Evolutionary conservation across 2,888 invertebrate species (phyloP).

Genomic region (Phyllotreta striolata): DNA sequence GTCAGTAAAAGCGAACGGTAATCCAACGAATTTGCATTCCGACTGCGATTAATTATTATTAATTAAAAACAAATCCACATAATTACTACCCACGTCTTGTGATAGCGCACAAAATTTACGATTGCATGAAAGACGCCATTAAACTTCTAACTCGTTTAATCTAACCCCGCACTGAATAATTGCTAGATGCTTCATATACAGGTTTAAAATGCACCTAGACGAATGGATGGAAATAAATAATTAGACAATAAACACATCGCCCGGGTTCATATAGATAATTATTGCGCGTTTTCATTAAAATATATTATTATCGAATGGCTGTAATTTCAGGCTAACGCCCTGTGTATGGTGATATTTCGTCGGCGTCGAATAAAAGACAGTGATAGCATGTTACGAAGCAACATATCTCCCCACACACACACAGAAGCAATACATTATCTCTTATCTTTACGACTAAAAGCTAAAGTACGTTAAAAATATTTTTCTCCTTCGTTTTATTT

Average conservation of each 20-base stretch:
- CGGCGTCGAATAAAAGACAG: conserved; percentile 34
- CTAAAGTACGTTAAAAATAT: conserved; percentile 27
- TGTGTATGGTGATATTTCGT: not conserved
- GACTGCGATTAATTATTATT: not conserved
- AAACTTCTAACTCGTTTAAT: conserved; percentile 10
- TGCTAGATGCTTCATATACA: conserved; percentile 1
- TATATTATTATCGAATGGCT: no score
- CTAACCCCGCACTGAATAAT: conserved; percentile 12
- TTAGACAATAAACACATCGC: no score
- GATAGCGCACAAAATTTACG: conserved; percentile 12
- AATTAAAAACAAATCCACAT: conserved; percentile 5
- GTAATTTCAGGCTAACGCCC: no score
- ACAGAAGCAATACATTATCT: conserved; percentile 39
- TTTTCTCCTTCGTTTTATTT: conserved; percentile 15
- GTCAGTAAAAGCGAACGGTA: conserved; percentile 3
- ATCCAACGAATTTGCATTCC: not conserved
- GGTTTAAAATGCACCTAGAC: no score
- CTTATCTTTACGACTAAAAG: conserved; percentile 33
- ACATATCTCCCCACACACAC: conserved; percentile 36
- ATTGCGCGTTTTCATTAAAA: no score
- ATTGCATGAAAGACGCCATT: conserved; percentile 12
- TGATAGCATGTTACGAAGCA: conserved; percentile 31
- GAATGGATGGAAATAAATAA: no score
- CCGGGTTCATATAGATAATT: no score
- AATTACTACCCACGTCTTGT: conserved; percentile 14